Evolutionary conservation across 1,140 invertebrate species (phyloP), one percentile per base, ranked within the genome.

Genomic region (Hylaeus volcanicus): DNA sequence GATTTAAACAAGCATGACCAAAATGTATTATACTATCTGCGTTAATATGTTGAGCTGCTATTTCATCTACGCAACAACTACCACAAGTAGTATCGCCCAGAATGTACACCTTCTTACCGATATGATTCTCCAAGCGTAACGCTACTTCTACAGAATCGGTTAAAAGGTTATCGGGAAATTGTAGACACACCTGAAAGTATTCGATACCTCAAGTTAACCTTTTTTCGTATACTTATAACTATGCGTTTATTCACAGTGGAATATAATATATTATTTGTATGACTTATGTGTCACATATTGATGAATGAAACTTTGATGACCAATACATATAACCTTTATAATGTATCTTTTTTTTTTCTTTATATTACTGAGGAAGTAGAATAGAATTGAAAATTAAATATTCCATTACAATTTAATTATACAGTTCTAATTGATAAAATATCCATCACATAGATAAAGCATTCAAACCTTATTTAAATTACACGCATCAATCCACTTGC

Each of bases 11-110:
- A 5, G 96, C 95, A 86, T 96, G 96, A 1, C 98, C 98, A 94
- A 97, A 99, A 93, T 99, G 98, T 84, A 99, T 96, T 11, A 99
- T 94, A 69, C 96, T 95, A 94, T 99, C 96, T 1, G 96, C 96
- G 72, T 95, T 92, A n/a, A 96, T 95, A 93, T 99, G 98, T 90
- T 97, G 95, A 5, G 98, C 97, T 60, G 97, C 96, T 55, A 98
- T 95, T 93, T 98, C 97, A 94, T 99, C 98, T 6, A 98, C 96
- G 93, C 98, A 99, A 92, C 98, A 99, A 92, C 97, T 99, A 87
- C 97, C 97, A 93, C 98, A 99, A 11, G 97, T 96, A 37, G 98
- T 98, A 88, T 99, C 98, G n/a, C 96, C 98, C 41, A 99, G 93
- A 87, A 99, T 96, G 89, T 96, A 98, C 1, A 98, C 90, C 88